phyloP scores from a whole-genome alignment of 2,888 invertebrate species.

The Caradrina kadenii region DNA sequence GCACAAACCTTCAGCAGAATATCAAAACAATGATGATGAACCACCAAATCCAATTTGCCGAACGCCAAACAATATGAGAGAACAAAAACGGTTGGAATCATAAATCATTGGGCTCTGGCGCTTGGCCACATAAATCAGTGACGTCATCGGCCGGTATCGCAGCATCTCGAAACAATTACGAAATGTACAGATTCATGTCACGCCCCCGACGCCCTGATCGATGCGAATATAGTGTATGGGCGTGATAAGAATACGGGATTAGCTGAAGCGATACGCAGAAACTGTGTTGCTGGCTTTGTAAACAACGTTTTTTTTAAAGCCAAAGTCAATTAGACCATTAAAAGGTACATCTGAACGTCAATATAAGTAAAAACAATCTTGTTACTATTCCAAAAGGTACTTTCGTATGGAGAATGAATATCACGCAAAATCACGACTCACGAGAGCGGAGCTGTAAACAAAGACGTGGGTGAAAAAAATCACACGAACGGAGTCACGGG shows the following conservation, averaged over 20 bases:
- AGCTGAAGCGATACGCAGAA: not conserved
- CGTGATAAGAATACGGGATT: slow-evolving; percentile 47
- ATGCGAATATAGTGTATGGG: slow-evolving; percentile 57
- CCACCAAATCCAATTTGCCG: slow-evolving; percentile 53
- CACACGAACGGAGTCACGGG: no score
- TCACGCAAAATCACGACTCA: no score
- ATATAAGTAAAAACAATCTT: no score
- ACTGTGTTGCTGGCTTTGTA: not conserved
- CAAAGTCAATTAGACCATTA: no score
- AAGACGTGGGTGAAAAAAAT: no score
- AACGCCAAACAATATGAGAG: slow-evolving; percentile 54
- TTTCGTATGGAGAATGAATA: no score
- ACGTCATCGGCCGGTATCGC: slow-evolving; percentile 58
- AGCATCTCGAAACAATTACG: slow-evolving; percentile 63
- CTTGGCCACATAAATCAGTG: slow-evolving; percentile 60
- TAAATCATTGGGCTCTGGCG: slow-evolving; percentile 57
- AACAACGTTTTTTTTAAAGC: not conserved
- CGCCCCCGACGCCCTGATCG: slow-evolving; percentile 53
- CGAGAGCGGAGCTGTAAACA: no score
- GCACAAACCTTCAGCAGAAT: no score
- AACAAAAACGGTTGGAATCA: slow-evolving; percentile 51
- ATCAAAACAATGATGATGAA: slow-evolving; percentile 26
- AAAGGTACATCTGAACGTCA: no score
- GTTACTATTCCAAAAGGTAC: no score
- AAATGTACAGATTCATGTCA: slow-evolving; percentile 58